A percentile compares a stretch with the other conserved stretches of the same genome.
Evolutionary conservation across 35 echinoderm and acorn worm genomes (phyloP).

Genomic region (Apostichopus californicus): DNA sequence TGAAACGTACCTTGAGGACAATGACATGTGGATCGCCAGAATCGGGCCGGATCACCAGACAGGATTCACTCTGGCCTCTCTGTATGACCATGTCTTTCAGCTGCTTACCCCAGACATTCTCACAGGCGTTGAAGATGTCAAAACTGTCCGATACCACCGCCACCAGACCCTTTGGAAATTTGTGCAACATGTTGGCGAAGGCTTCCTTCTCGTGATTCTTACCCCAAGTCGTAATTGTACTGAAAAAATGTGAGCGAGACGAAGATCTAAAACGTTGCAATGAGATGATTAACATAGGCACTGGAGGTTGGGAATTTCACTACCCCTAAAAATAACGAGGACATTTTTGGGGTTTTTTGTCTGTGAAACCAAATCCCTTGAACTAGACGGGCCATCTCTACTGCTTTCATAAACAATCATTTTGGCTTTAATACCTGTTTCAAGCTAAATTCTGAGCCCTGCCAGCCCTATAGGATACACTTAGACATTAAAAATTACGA

Average conservation of each 20-base stretch:
- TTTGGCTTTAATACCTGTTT: no score
- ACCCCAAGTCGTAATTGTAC: slow-evolving; percentile 97
- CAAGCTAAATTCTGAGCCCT: no score
- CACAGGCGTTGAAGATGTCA: slow-evolving; percentile 90
- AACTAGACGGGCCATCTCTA: no score
- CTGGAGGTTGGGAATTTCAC: no score
- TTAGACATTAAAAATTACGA: no score
- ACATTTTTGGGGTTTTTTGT: no score
- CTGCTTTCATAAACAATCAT: no score
- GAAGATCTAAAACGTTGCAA: no score
- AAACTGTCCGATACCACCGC: slow-evolving; percentile 95
- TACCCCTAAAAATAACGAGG: no score
- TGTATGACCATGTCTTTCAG: slow-evolving; percentile 82
- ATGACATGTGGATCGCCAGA: slow-evolving; percentile 93
- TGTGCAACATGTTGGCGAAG: slow-evolving; percentile 86
- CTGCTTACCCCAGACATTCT: slow-evolving; percentile 93
- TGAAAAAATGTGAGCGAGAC: slow-evolving; percentile 56
- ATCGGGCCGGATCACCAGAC: slow-evolving; percentile 86
- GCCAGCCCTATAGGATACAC: no score
- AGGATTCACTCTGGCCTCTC: slow-evolving; percentile 68
- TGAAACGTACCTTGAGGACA: slow-evolving; percentile 76
- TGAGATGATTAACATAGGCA: no score
- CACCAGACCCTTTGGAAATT: slow-evolving; percentile 90
- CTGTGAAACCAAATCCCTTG: no score
- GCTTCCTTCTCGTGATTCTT: slow-evolving; percentile 77